Conservation (phyloP, 2,797 vertebrate species). For the Sebastiscus tertius region DNA sequence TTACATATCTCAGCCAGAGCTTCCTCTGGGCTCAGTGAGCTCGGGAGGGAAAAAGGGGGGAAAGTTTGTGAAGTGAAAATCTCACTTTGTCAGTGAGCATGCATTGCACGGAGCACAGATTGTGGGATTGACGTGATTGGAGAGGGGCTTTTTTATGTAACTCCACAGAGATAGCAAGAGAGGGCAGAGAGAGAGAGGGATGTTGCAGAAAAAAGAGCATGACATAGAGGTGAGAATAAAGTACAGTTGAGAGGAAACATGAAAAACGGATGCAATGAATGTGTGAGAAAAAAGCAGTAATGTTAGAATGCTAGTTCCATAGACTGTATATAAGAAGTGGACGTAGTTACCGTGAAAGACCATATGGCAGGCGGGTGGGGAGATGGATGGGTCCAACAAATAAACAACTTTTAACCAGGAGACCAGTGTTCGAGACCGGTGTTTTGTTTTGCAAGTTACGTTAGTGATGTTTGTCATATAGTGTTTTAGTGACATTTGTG, state of each 20-base stretch:
- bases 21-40: constrained; percentile 39
- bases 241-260: background rate
- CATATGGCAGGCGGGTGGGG: no score
- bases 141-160: constrained; percentile 23
- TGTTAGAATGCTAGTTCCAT: constrained; percentile 13
- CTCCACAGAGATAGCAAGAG: constrained; percentile 15
- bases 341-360: background rate
- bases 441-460: no score
- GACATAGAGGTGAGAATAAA: background rate
- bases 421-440: no score
- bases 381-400: no score
- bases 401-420: no score
- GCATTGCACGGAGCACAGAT: constrained; percentile 7
- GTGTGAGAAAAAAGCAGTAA: background rate
- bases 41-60: background rate
- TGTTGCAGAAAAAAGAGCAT: background rate
- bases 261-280: background rate
- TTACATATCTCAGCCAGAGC: constrained; percentile 29
- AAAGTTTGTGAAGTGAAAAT: constrained; percentile 46
- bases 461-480: no score
- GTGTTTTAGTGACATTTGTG: no score
- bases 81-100: constrained; percentile 49
- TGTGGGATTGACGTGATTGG: constrained; percentile 10
- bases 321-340: no score
- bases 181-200: constrained; percentile 12